These are phyloP conservation scores for Tupaia tana DNA, from an alignment of 2,113 vertebrate species.

Conservation along the genomic window DNA sequence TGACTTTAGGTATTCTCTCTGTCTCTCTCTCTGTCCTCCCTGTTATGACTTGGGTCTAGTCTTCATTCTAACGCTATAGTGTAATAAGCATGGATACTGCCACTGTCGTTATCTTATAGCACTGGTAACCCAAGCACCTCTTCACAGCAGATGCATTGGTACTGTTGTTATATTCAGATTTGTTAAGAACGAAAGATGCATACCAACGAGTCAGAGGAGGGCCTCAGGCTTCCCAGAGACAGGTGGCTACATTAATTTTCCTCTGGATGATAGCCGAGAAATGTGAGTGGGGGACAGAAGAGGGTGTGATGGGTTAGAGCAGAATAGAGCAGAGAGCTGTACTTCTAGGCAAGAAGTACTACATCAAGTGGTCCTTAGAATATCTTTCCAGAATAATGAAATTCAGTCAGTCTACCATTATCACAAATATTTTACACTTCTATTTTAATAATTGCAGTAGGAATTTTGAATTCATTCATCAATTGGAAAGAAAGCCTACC, in stretches of 20 bases:
- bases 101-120: conserved; percentile 72
- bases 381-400: conserved; percentile 55
- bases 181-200: conserved; percentile 58
- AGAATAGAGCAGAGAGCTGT: neutral
- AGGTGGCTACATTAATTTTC: neutral
- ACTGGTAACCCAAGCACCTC: conserved; percentile 82
- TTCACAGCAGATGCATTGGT: conserved; percentile 47
- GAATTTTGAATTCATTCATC: conserved; percentile 30
- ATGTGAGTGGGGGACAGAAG: neutral
- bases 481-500: conserved; percentile 15
- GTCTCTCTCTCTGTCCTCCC: conserved; percentile 30
- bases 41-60: conserved; percentile 71
- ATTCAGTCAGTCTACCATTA: conserved; percentile 2
- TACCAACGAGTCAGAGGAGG: neutral
- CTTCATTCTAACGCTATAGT: conserved; percentile 74
- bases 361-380: conserved; percentile 19
- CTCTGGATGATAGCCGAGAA: neutral
- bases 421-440: conserved; percentile 13
- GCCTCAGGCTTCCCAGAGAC: neutral
- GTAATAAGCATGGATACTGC: conserved; percentile 78
- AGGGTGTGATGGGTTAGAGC: neutral
- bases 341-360: conserved; percentile 9
- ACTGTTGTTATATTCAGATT: neutral
- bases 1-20: conserved; percentile 61
- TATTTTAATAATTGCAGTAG: conserved; percentile 43